Percentiles rank a stretch among this genome's conserved stretches.
These are phyloP conservation scores for Lithobates sylvaticus DNA, from an alignment of 2,797 vertebrate genomes.

Conservation along the genomic window DNA sequence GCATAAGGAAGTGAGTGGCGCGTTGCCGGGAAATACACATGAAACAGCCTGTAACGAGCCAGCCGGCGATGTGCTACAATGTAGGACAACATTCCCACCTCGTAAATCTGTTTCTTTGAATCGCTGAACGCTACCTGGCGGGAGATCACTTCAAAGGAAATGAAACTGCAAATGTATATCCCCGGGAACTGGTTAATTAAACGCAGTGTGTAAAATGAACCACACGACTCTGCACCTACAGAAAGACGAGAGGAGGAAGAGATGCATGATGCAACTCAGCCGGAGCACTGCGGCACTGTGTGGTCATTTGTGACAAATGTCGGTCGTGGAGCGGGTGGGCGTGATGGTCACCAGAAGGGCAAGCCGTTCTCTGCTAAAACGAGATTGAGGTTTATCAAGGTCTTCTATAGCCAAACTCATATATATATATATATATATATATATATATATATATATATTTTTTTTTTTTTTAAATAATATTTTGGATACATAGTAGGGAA, in stretches of 20 bases:
- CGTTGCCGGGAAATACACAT: neutral
- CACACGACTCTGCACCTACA: neutral
- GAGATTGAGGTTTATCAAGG: neutral
- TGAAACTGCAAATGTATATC: constrained; percentile 17
- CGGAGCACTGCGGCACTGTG: neutral
- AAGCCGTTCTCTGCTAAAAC: too few species aligned
- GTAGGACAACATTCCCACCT: constrained; percentile 20
- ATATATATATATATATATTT: too few species aligned
- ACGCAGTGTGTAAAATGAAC: neutral
- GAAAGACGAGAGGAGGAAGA: neutral
- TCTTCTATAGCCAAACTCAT: too few species aligned
- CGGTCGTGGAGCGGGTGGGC: too few species aligned
- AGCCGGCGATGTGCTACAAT: neutral
- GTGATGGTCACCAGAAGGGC: neutral
- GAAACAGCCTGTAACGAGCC: neutral
- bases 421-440: too few species aligned
- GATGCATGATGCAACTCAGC: neutral
- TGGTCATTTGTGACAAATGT: neutral
- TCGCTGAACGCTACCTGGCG: constrained; percentile 2
- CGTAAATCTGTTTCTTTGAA: constrained; percentile 26
- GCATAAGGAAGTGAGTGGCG: neutral
- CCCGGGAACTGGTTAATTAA: constrained; percentile 45
- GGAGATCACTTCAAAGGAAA: constrained; percentile 26
- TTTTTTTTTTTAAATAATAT: too few species aligned
- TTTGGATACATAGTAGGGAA: neutral